Percentiles rank a stretch among this genome's conserved stretches.
These are phyloP conservation scores for Sussaba pulchella DNA, from an alignment of 2,888 invertebrate genomes.

Conservation along the genomic window DNA sequence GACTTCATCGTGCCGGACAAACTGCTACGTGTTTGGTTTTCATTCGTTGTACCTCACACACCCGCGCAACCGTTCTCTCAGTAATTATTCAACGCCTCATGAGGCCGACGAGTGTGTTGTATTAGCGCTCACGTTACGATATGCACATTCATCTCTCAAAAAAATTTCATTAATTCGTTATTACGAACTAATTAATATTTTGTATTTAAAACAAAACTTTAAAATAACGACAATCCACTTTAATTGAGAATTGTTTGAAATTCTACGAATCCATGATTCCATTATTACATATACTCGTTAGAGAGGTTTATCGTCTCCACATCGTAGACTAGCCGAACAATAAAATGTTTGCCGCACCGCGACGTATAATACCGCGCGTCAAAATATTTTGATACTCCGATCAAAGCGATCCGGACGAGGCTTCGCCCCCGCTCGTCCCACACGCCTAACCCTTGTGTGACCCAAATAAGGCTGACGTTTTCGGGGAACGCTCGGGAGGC, in stretches of 20 bases:
- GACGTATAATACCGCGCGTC: constrained; percentile 15
- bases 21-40: constrained; percentile 31
- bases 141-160: background rate
- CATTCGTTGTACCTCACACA: constrained; percentile 18
- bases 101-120: background rate
- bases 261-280: too few relatives aligned
- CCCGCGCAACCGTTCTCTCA: background rate
- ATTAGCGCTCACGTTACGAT: background rate
- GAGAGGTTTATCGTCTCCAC: background rate
- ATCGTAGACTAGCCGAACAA: background rate
- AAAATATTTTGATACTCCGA: constrained; percentile 45
- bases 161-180: background rate
- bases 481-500: constrained; percentile 53
- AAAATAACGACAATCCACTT: too few relatives aligned
- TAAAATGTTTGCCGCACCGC: background rate
- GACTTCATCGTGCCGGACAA: constrained; percentile 41
- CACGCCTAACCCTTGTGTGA: constrained; percentile 53
- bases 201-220: too few relatives aligned
- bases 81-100: constrained; percentile 19
- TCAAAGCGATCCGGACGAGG: constrained; percentile 8
- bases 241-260: too few relatives aligned
- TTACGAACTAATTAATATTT: too few relatives aligned
- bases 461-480: constrained; percentile 67
- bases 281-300: too few relatives aligned
- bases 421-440: constrained; percentile 30